Base-by-base conservation (phyloP, 2,888 invertebrate species). In the Hecatera dysodea region DNA sequence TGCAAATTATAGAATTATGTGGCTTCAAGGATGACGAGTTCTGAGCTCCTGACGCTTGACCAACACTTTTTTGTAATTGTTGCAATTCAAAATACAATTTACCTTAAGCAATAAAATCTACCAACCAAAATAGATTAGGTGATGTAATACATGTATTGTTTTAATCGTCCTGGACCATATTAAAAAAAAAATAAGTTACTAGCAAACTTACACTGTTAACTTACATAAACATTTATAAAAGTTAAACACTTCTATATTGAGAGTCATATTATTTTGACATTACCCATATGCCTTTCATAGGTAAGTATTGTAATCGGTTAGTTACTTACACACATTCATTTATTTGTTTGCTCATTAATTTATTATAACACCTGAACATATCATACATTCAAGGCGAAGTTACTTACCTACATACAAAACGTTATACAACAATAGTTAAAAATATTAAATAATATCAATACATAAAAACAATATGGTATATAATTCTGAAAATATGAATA, bases 1-100 rank as follows among this genome's bases (percentile, higher is more conserved):
- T 46, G 44, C 24, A 63, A 79, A 67, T 48, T 19, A 67, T 36
- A 64, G 44, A 60, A 52, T 57, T 53, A 61, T 52, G 24, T 65
- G 11, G 22, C 29, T 61, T 67, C 77, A 80, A 74, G 68, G 83
- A 80, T 62, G 46, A 36, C 56, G 17, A 24, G 59, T 60, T 63
- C 50, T 44, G 57, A 57, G 39, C 39, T 50, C 7, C 50, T 42
- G 22, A 36, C 39, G 29, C 29, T 65, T 68, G 66, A 55, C 39
- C 48, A n/a, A 36, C 2, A n/a, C 53, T 42, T 55, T 64, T 55
- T 62, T 50, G n/a, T 15, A 44, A 8, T 63, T 24, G 11, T 63
- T 24, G 11, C 0, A 46, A 39, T 29, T 48, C n/a, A 27, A 52
- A 56, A 57, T 48, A 19, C 3, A n/a, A n/a, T n/a, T 17, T 27